Conservation (phyloP, 2,888 invertebrate genomes). For the Ceriagrion tenellum region DNA sequence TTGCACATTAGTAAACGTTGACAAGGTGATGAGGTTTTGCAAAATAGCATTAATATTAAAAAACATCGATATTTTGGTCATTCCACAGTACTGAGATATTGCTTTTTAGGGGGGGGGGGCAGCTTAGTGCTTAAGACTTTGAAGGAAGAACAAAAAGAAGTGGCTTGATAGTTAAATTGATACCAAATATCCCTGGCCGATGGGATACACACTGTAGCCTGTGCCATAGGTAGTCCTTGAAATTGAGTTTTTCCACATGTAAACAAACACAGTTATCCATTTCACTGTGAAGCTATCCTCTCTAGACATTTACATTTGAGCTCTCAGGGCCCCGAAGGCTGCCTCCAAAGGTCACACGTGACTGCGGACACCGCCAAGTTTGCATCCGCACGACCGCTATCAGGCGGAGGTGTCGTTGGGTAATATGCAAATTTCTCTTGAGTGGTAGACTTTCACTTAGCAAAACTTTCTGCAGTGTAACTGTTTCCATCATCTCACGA, state of each 20-base stretch:
- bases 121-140: too few species aligned
- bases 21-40: too few species aligned
- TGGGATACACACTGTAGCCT: too few species aligned
- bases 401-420: not conserved
- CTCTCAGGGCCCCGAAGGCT: not conserved
- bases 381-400: not conserved
- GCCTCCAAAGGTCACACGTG: not conserved
- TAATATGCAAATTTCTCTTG: not conserved
- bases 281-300: not conserved
- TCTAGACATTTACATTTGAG: not conserved
- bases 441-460: not conserved
- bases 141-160: too few species aligned
- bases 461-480: not conserved
- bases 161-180: too few species aligned
- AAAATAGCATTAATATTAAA: too few species aligned
- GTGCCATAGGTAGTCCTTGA: too few species aligned
- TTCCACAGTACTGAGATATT: too few species aligned
- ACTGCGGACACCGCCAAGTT: not conserved
- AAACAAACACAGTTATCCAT: not conserved
- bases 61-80: too few species aligned
- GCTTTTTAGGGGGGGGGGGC: too few species aligned
- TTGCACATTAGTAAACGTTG: too few species aligned
- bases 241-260: not conserved
- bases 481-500: not conserved
- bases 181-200: too few species aligned